Conservation (phyloP, 2,113 vertebrate species). For the Hoplias malabaricus region DNA sequence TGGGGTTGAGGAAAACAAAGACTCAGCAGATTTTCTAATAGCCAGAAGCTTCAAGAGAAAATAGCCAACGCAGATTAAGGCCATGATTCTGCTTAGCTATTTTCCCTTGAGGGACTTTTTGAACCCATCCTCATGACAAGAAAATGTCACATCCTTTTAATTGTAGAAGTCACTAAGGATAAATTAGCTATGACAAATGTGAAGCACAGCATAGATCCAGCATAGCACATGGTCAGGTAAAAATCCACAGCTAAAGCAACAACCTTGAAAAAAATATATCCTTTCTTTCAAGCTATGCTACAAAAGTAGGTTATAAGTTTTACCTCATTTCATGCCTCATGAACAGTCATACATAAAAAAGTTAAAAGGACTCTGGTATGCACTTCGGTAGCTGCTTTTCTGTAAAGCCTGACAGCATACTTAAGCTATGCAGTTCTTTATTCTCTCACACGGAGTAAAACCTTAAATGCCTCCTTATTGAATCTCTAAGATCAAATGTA, state of each 20-base stretch:
- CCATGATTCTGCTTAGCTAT: not conserved
- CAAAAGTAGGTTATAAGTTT: not conserved
- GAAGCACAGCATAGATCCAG: no score
- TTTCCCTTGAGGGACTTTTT: not conserved
- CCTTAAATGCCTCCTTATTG: not conserved
- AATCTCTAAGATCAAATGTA: slow-evolving; percentile 16
- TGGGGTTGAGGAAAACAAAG: not conserved
- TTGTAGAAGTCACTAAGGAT: not conserved
- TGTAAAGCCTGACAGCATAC: not conserved
- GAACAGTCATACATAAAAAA: not conserved
- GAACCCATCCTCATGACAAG: not conserved
- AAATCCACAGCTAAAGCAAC: not conserved
- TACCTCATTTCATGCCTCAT: not conserved
- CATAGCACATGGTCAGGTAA: not conserved
- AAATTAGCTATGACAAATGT: not conserved
- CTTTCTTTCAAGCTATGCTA: not conserved
- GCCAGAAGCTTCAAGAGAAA: not conserved
- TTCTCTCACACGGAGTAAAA: not conserved
- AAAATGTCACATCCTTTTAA: not conserved
- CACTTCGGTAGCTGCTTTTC: not conserved
- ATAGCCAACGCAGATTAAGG: not conserved
- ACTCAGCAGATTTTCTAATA: slow-evolving; percentile 13
- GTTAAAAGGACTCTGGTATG: not conserved
- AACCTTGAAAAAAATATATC: not conserved
- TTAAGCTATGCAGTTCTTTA: not conserved